Percentiles rank a stretch among this genome's conserved stretches.
These are phyloP conservation scores for Batillaria attramentaria DNA, from an alignment of 1,140 invertebrate species.

Conservation along the genomic window DNA sequence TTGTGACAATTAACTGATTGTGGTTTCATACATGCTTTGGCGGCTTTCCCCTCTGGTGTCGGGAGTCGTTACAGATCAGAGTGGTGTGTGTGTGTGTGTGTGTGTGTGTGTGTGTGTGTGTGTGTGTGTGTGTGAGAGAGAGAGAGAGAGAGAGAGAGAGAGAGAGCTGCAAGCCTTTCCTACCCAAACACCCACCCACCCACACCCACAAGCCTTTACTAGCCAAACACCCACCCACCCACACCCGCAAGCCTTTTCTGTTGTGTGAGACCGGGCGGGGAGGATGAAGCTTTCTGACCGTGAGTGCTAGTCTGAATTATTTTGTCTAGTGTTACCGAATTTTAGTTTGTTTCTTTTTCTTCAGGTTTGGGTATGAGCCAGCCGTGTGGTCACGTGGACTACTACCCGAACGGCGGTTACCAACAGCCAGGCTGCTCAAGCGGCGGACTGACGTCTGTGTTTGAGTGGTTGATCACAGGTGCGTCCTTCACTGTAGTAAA, in stretches of 20 bases:
- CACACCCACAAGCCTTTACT: no score
- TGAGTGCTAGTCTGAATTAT: no score
- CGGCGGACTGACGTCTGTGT: background rate
- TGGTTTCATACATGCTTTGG: no score
- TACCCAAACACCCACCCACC: no score
- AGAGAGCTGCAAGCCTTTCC: no score
- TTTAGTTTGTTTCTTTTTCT: background rate
- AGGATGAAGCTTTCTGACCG: background rate
- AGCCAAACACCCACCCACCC: no score
- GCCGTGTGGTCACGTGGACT: conserved; percentile 60
- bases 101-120: background rate
- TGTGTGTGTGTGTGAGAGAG: no score
- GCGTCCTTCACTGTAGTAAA: background rate
- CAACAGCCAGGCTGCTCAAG: conserved; percentile 59
- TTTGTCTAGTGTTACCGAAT: no score
- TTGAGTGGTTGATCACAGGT: background rate
- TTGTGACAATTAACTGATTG: background rate
- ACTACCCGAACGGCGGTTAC: conserved; percentile 60
- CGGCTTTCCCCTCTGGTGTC: background rate
- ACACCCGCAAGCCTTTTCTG: background rate
- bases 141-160: no score
- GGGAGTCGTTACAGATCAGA: background rate
- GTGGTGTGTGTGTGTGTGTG: background rate
- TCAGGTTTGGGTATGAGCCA: conserved; percentile 51
- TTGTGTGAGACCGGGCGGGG: background rate